Percentiles rank a stretch among this genome's conserved stretches.
These are phyloP conservation scores for Unio pictorum DNA, from an alignment of 2,888 invertebrate species.

Conservation along the genomic window DNA sequence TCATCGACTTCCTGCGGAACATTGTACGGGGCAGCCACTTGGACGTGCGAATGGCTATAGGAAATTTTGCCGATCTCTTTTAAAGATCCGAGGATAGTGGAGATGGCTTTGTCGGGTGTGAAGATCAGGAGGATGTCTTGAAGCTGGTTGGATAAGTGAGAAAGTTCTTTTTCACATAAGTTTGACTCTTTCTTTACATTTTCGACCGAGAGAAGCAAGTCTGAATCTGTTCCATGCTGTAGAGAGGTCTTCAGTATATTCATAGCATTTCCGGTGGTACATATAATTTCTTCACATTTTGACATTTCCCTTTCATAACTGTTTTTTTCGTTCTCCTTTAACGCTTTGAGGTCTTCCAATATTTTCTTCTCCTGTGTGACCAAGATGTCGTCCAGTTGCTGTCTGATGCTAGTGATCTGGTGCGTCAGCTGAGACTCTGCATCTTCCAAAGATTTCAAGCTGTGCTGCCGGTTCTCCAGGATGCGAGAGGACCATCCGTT, in stretches of 20 bases:
- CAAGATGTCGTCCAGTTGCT: slow-evolving; percentile 40
- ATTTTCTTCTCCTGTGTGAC: slow-evolving; percentile 36
- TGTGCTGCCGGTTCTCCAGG: slow-evolving; percentile 41
- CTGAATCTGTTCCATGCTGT: slow-evolving; percentile 42
- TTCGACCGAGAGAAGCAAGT: slow-evolving; percentile 36
- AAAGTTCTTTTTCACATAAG: slow-evolving; percentile 29
- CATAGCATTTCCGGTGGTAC: slow-evolving; percentile 40
- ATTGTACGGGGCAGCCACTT: slow-evolving; percentile 42
- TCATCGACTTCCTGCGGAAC: slow-evolving; percentile 16
- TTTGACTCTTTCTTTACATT: slow-evolving; percentile 39
- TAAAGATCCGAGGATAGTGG: slow-evolving; percentile 25
- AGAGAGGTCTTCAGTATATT: slow-evolving; percentile 38
- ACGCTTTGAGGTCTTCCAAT: slow-evolving; percentile 32
- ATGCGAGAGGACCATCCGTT: slow-evolving; percentile 42
- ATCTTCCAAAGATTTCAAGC: slow-evolving; percentile 34
- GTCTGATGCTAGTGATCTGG: slow-evolving; percentile 38
- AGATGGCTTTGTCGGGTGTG: slow-evolving; percentile 29
- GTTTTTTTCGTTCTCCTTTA: slow-evolving; percentile 30
- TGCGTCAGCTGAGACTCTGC: slow-evolving; percentile 34
- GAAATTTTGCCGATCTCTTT: slow-evolving; percentile 38
- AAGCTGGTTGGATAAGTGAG: slow-evolving; percentile 29
- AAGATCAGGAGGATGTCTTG: slow-evolving; percentile 39
- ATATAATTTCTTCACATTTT: slow-evolving; percentile 42
- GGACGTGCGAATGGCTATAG: slow-evolving; percentile 33
- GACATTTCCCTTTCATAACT: slow-evolving; percentile 33